These are phyloP conservation scores for Cephus spinipes DNA, from an alignment of 2,888 invertebrate species.

Conservation along the genomic window DNA sequence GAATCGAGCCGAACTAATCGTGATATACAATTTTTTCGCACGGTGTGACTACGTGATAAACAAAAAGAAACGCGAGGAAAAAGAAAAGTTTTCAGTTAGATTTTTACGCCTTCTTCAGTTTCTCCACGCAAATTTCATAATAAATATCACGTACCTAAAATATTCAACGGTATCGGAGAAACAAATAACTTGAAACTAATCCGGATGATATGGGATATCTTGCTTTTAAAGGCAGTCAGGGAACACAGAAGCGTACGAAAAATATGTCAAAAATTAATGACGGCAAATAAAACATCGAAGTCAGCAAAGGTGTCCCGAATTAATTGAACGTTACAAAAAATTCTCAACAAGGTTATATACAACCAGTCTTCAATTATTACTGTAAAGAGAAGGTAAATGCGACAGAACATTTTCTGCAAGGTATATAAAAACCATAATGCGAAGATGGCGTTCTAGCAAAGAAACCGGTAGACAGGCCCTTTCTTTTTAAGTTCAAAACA, in stretches of 20 bases:
- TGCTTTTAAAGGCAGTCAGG: not conserved
- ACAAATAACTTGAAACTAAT: not conserved
- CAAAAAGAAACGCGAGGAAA: not conserved
- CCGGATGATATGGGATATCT: not conserved
- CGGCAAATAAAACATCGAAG: too few relatives aligned
- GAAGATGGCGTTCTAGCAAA: not conserved
- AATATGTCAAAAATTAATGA: not conserved
- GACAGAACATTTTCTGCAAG: not conserved
- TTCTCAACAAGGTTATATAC: not conserved
- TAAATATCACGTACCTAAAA: not conserved
- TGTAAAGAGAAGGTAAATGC: not conserved
- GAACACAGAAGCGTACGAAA: not conserved
- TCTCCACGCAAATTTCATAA: not conserved
- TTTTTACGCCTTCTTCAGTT: not conserved
- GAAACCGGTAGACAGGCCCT: not conserved
- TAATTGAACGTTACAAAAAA: not conserved
- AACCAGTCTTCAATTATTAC: not conserved
- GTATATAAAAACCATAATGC: not conserved
- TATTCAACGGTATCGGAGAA: not conserved
- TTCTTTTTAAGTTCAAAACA: slow-evolving; percentile 24
- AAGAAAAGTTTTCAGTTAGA: not conserved
- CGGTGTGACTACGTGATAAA: not conserved
- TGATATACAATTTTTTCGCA: not conserved
- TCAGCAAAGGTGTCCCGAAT: not conserved
- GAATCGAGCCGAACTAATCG: not conserved